Base-by-base conservation (phyloP, 2,888 invertebrate species). In the Pantelozetes paolii region DNA sequence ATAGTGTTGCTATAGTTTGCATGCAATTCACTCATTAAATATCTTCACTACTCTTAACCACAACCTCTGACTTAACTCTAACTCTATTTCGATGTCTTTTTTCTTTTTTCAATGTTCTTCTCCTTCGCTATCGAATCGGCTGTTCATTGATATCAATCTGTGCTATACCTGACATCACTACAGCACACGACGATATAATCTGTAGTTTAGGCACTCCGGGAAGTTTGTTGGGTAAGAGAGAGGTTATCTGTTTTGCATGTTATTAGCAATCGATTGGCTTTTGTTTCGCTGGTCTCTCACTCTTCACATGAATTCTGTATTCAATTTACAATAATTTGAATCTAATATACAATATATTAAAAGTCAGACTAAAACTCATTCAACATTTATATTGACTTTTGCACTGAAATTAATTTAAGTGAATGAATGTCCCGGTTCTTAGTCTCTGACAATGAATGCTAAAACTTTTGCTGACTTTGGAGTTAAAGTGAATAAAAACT, bases 181-280 rank as follows among this genome's bases (percentile, higher is more conserved):
- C 69, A 69, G 69, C 45, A 20, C 69, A 69, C 15, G 69, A 69
- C 23, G 69, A 69, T 28, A 69, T 69, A 45, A 69, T 69, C 18
- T 69, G 69, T 69, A 69, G 69, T 45, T 69, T 69, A 69, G 69
- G 69, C 28, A 69, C 69, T 45, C 69, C 69, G 45, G 69, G 69
- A 69, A 69, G 69, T 26, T 26, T 69, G 13, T 15, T 69, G n/a
- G 69, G 69, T 69, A 69, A 69, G 69, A 69, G 45, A 26, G 28
- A 6, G 20, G 15, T n/a, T 23, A 9, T 20, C 26, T 69, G 15
- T 36, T 69, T 28, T 69, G 69, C 69, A 69, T 20, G 69, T 42
- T 26, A 69, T 23, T 69, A 45, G 42, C 36, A 32, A 32, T 32
- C 36, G 13, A 36, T 32, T 59, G 59, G 54, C 30, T 15, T 57